phyloP scores from a whole-genome alignment of 2,888 invertebrate genomes.

The Abscondita cerata region DNA sequence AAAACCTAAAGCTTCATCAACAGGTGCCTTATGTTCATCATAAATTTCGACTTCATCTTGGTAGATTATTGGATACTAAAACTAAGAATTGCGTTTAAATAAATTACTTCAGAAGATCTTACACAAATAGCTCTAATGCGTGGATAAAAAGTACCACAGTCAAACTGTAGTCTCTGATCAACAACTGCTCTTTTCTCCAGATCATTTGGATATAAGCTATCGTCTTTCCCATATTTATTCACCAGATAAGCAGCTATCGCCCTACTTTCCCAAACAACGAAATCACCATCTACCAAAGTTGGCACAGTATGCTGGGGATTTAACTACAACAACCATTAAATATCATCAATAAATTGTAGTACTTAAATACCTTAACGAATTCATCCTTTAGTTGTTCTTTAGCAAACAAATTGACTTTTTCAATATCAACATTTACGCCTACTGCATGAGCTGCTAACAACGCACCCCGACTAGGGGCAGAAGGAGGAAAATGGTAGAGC shows the following conservation, averaged over 20 bases:
- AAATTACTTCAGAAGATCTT: constrained; percentile 47
- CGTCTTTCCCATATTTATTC: constrained; percentile 67
- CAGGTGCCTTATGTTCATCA: constrained; percentile 61
- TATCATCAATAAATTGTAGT: constrained; percentile 7
- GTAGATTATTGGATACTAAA: constrained; percentile 68
- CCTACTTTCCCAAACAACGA: constrained; percentile 72
- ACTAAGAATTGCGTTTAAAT: constrained; percentile 29
- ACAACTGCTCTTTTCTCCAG: constrained; percentile 64
- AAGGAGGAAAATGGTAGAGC: constrained; percentile 68
- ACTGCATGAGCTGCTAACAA: constrained; percentile 66
- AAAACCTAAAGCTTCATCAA: constrained; percentile 67
- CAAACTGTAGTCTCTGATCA: constrained; percentile 69
- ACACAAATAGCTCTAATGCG: constrained; percentile 69
- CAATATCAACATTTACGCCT: constrained; percentile 62
- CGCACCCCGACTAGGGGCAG: constrained; percentile 69
- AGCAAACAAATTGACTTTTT: constrained; percentile 64
- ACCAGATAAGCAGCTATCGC: constrained; percentile 70
- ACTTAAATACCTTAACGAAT: constrained; percentile 57
- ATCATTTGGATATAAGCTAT: constrained; percentile 68
- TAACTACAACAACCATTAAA: constrained; percentile 56
- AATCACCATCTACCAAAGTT: constrained; percentile 71
- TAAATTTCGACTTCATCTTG: constrained; percentile 65
- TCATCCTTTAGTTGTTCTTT: constrained; percentile 66
- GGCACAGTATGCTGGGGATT: constrained; percentile 75
- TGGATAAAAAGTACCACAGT: constrained; percentile 68